Conservation (phyloP, 64 coral and sea anemone species). For the Stylophora pistillata region DNA sequence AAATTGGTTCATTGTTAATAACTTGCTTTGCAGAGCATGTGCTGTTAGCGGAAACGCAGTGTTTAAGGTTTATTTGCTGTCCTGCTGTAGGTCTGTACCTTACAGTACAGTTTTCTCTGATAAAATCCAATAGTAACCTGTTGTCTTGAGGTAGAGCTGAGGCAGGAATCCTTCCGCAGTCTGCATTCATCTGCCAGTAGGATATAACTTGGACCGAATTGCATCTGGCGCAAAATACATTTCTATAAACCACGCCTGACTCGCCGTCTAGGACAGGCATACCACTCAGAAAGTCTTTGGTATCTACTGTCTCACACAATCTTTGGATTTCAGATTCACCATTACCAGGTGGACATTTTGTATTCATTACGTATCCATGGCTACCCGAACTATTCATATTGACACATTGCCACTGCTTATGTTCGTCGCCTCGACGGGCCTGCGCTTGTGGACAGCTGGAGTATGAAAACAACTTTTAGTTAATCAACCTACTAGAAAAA, state of each 20-base stretch:
- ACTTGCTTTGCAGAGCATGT: neutral
- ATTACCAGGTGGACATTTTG: neutral
- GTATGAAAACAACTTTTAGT: neutral
- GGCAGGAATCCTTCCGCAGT: neutral
- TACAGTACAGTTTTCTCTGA: neutral
- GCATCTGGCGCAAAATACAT: constrained; percentile 33
- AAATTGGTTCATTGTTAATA: neutral
- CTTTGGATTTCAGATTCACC: neutral
- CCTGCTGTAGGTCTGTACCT: neutral
- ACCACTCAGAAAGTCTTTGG: neutral
- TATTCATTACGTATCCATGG: constrained; percentile 8
- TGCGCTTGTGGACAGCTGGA: neutral
- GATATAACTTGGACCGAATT: neutral
- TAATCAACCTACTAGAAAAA: no score
- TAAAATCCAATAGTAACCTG: neutral
- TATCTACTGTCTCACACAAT: neutral
- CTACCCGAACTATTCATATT: neutral
- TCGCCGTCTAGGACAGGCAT: constrained; percentile 13
- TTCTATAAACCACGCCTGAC: neutral
- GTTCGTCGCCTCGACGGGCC: neutral
- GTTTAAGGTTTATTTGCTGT: neutral
- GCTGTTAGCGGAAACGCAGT: neutral
- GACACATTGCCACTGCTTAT: neutral
- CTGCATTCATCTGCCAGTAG: constrained; percentile 9
- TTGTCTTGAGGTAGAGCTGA: constrained; percentile 5